Evolutionary conservation across 2,113 vertebrate genomes (phyloP).

Genomic region (Talpa occidentalis): DNA sequence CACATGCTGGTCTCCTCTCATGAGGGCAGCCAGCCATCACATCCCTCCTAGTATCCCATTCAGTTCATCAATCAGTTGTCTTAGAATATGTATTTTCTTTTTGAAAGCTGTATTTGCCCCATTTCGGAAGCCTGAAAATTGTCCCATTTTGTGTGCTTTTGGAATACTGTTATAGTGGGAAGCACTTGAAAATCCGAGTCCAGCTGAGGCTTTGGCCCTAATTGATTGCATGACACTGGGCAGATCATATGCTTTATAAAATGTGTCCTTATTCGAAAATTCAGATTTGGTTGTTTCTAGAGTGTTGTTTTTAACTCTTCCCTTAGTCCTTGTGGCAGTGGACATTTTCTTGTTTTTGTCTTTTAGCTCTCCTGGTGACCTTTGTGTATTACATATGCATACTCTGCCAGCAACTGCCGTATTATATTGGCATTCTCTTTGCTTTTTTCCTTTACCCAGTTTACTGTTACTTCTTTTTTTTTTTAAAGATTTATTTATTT

Average conservation of each 20-base stretch:
- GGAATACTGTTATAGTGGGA: not conserved
- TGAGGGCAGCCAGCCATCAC: too few relatives aligned
- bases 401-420: not conserved
- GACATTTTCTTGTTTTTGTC: not conserved
- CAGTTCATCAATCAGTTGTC: not conserved
- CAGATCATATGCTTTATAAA: not conserved
- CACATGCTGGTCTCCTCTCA: not conserved
- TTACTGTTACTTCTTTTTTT: not conserved
- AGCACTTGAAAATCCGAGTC: not conserved
- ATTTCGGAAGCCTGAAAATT: not conserved
- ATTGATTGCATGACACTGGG: not conserved
- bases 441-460: not conserved
- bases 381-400: not conserved
- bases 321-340: not conserved
- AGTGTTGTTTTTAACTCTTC: not conserved
- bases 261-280: not conserved
- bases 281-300: not conserved
- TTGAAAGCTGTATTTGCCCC: not conserved
- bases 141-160: not conserved
- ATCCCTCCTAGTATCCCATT: not conserved
- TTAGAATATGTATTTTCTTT: not conserved
- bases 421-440: not conserved
- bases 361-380: not conserved
- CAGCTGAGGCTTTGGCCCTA: not conserved
- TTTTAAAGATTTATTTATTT: too few relatives aligned